Percentiles rank a stretch among this genome's conserved stretches.
phyloP scores from a whole-genome alignment of 1,140 invertebrate species.

The Drosophila kohkoa region DNA sequence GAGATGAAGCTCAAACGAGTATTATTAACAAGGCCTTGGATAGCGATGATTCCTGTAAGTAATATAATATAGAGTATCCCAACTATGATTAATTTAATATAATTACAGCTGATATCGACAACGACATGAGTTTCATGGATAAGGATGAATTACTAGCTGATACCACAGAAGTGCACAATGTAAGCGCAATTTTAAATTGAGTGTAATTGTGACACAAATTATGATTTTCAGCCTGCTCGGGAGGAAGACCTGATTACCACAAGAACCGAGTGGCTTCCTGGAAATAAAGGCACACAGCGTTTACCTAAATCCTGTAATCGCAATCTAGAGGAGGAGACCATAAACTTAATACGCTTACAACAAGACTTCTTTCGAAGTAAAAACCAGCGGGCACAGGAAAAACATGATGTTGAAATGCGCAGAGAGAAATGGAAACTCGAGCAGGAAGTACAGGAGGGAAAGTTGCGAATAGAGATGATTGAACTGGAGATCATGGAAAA shows the following conservation, averaged over 20 bases:
- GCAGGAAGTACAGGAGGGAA: slow-evolving; percentile 27
- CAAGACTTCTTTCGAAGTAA: slow-evolving; percentile 29
- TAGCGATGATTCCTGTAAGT: slow-evolving; percentile 23
- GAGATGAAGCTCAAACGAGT: background rate
- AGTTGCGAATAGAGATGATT: slow-evolving; percentile 25
- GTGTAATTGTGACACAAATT: too few relatives aligned
- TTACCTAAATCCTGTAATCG: background rate
- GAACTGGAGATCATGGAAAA: slow-evolving; percentile 30
- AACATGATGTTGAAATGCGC: slow-evolving; percentile 33
- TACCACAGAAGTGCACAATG: too few relatives aligned
- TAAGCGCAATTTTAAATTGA: background rate
- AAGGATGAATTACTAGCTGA: background rate
- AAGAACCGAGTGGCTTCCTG: too few relatives aligned
- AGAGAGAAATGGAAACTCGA: slow-evolving; percentile 30
- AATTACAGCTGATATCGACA: background rate
- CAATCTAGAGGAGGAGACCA: slow-evolving; percentile 20
- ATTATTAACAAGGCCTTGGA: background rate
- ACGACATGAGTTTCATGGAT: slow-evolving; percentile 1
- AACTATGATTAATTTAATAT: too few relatives aligned
- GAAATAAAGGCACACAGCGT: too few relatives aligned
- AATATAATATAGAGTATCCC: too few relatives aligned
- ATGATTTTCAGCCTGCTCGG: too few relatives aligned
- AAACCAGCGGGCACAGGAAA: slow-evolving; percentile 29
- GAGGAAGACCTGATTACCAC: too few relatives aligned
- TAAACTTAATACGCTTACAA: slow-evolving; percentile 21